These are phyloP conservation scores for Neosalanx taihuensis DNA, from an alignment of 2,797 vertebrate species.

Conservation along the genomic window DNA sequence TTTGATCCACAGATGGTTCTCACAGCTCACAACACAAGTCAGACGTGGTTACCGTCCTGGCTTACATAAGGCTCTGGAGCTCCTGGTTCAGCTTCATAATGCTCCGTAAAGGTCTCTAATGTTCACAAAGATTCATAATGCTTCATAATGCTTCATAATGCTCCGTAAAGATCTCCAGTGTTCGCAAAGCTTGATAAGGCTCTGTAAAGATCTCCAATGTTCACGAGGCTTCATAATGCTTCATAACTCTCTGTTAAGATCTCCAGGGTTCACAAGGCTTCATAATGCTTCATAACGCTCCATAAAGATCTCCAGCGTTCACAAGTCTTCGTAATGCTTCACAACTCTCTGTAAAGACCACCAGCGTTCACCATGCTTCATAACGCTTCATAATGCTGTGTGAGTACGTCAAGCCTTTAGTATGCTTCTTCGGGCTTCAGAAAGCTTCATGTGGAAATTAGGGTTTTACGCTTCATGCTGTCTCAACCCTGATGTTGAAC, in stretches of 20 bases:
- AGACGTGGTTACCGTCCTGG: slow-evolving; percentile 51
- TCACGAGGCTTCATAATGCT: neutral
- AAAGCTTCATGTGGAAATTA: neutral
- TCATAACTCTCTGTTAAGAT: neutral
- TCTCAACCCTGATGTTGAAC: too few species aligned
- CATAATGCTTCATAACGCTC: neutral
- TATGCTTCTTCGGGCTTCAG: neutral
- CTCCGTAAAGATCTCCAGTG: neutral
- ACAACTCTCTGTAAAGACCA: neutral
- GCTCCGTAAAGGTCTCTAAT: neutral
- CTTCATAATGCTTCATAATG: neutral
- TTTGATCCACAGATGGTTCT: slow-evolving; percentile 63
- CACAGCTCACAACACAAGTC: slow-evolving; percentile 61
- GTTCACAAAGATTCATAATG: neutral
- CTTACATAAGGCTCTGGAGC: slow-evolving; percentile 25
- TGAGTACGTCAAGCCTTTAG: neutral
- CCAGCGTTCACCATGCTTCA: neutral
- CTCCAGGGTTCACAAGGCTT: neutral
- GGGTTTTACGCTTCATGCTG: too few species aligned
- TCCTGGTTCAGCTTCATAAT: neutral
- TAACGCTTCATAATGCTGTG: neutral
- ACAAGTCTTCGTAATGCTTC: neutral
- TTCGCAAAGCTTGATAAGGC: neutral
- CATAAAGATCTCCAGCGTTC: neutral
- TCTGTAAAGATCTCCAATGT: neutral